phyloP scores from a whole-genome alignment of 2,113 vertebrate genomes.

The Serranochromis macrocephalus region DNA sequence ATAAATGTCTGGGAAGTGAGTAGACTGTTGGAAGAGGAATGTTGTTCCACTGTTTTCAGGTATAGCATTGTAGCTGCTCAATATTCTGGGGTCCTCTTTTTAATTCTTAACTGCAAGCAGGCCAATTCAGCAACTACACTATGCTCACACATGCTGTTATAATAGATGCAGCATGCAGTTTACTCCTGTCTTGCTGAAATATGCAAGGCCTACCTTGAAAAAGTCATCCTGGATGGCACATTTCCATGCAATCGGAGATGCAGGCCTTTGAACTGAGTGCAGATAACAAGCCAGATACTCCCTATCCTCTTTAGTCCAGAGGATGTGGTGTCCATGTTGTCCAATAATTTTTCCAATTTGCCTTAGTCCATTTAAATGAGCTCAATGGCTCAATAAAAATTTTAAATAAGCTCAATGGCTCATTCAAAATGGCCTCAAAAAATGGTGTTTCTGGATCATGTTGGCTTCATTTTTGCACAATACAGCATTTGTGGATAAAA shows the following conservation, averaged over 20 bases:
- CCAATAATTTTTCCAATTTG: background rate
- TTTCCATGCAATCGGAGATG: background rate
- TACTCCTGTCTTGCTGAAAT: background rate
- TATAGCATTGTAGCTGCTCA: background rate
- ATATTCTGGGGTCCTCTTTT: background rate
- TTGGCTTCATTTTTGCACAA: background rate
- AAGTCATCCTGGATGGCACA: background rate
- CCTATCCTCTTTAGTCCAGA: background rate
- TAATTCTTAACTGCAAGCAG: background rate
- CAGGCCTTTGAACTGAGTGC: background rate
- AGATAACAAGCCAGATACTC: background rate
- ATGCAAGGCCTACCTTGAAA: background rate
- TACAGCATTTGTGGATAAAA: background rate
- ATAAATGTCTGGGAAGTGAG: background rate
- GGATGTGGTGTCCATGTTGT: background rate
- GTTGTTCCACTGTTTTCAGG: background rate
- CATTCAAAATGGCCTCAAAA: background rate
- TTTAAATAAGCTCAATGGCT: background rate
- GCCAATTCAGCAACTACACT: background rate
- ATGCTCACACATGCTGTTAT: background rate
- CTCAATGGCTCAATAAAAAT: rapidly evolving
- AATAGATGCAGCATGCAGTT: background rate
- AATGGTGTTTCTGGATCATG: background rate
- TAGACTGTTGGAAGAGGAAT: background rate
- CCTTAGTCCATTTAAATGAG: rapidly evolving